Evolutionary conservation across 2,888 invertebrate species (phyloP), one percentile per base, ranked within the genome.

Genomic region (Synergus japonicus): DNA sequence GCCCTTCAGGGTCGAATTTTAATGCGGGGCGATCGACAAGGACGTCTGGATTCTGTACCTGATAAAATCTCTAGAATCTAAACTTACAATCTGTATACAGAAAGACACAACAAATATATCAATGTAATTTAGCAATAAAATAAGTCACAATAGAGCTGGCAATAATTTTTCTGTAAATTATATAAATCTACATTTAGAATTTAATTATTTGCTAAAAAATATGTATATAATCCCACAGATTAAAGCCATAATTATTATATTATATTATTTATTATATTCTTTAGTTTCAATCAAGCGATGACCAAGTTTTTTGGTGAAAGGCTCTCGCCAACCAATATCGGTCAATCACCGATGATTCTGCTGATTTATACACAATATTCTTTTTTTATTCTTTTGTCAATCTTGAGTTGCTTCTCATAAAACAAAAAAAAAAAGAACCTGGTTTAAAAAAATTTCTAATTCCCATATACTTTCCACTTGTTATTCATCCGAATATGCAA

Each of bases 1-100:
- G 49, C 49, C 49, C 49, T 54, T 54, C 49, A 54, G 49, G 49
- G 49, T 54, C 49, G 49, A n/a, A 54, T 54, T 54, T 54, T n/a
- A 54, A 54, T 54, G 49, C 49, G 49, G 8, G 13, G 49, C 49
- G 49, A n/a, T 54, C 49, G 49, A 54, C 49, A 54, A 54, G 49
- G 49, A n/a, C 49, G 49, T 54, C 49, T 54, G 49, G 49, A 54
- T 54, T 54, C n/a, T 54, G n/a, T n/a, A 54, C 49, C 49, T 54
- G 49, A 54, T 54, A 54, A 5, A 54, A 54, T 54, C n/a, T 54
- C 49, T 54, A 12, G n/a, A 54, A 54, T 54, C 49, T 54, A 54
- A n/a, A 54, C n/a, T n/a, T n/a, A 54, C 49, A n/a, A 54, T n/a
- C 49, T n/a, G 15, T 54, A n/a, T 54, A n/a, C 43, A 54, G n/a